Conservation (phyloP, 2,113 vertebrate genomes). For the Pteropus alecto region DNA sequence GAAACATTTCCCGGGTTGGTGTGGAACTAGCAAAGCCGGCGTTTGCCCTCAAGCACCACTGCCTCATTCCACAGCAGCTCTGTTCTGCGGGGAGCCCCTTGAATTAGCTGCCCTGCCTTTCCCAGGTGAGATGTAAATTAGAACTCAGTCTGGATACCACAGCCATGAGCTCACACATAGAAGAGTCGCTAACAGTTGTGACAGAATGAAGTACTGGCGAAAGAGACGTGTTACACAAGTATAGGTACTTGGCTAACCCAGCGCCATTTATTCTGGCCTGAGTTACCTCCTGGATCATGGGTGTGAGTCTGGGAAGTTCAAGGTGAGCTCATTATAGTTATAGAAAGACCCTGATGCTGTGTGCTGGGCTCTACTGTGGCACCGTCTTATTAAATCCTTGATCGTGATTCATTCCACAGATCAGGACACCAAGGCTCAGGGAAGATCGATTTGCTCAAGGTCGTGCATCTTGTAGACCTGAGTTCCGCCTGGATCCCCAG, state of each 20-base stretch:
- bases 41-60: background rate
- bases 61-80: background rate
- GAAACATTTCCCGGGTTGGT: too few species aligned
- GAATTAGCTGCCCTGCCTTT: background rate
- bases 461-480: fast-evolving
- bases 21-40: background rate
- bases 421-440: background rate
- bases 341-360: background rate
- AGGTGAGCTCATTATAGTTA: background rate
- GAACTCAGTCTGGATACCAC: background rate
- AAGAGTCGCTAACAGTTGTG: background rate
- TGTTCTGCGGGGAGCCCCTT: background rate
- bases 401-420: background rate
- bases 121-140: background rate
- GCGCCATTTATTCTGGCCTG: background rate
- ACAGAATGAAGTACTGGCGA: too few species aligned
- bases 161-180: fast-evolving
- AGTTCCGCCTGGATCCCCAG: background rate
- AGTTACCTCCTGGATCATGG: too few species aligned
- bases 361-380: fast-evolving
- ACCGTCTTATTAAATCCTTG: background rate
- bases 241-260: fast-evolving
- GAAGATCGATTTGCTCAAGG: background rate
- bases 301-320: background rate
- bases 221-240: background rate